Evolutionary conservation across 2,797 vertebrate species (phyloP), one percentile per base, ranked within the genome.

Genomic region (Lateolabrax maculatus): DNA sequence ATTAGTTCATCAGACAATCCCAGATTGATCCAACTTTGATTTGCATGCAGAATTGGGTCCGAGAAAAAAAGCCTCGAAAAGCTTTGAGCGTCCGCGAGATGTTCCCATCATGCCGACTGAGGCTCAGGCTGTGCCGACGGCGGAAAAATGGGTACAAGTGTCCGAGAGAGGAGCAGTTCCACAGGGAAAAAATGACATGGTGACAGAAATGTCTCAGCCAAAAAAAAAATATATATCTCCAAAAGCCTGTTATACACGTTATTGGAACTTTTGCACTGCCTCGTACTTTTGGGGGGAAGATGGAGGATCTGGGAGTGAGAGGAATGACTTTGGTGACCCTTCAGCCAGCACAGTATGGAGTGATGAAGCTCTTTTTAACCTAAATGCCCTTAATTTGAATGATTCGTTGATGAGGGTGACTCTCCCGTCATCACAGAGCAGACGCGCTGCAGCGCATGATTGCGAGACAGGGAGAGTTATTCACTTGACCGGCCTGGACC

Each of bases 1-100:
- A 94, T 93, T 92, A 93, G 85, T 90, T 90, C 86, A 91, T 93
- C 91, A 92, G 90, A 88, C 87, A 46, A 81, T 77, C 77, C 80
- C 68, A 61, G 84, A 93, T 92, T 92, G 91, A 93, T 90, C 90
- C 80, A 43, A 41, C 84, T 90, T 88, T 85, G 88, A 92, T 92
- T 92, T 91, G 90, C 88, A 91, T 90, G 83, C 25, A 21, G 76
- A 85, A 81, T 27, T 49, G 77, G 78, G 83, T 82, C 51, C 43
- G 37, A 64, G 73, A 12, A 65, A 70, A 12, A 65, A 70, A 75
- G 60, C 51, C 52, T 1, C 37, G 31, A 34, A 34, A 34, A 34
- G 39, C 29, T 76, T 61, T 76, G 51, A 80, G 55, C 53, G 23
- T 55, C 62, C 12, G 12, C 52, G 18, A 44, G 69, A 79, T 51